These are phyloP conservation scores for Athetis lepigone DNA, from an alignment of 2,888 invertebrate species.

Conservation along the genomic window DNA sequence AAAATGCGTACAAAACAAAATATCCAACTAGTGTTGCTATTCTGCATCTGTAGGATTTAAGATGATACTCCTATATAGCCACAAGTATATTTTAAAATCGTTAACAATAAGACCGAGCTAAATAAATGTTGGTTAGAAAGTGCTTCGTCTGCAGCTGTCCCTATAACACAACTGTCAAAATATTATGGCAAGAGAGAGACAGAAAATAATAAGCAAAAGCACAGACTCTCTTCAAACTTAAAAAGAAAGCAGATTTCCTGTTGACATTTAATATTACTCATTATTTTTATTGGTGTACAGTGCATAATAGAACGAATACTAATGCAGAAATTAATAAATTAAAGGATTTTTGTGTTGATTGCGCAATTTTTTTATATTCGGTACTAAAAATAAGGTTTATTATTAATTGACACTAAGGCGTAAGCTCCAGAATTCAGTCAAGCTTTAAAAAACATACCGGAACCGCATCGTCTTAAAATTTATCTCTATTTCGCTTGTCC, in stretches of 20 bases:
- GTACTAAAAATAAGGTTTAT: neutral
- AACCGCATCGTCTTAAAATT: conserved; percentile 62
- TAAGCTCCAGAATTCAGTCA: conserved; percentile 51
- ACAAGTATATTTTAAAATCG: neutral
- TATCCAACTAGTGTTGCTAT: neutral
- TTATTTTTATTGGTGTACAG: neutral
- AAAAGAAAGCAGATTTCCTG: neutral
- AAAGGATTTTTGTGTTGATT: neutral
- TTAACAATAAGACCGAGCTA: too few relatives aligned
- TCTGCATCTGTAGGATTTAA: neutral
- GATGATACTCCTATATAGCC: neutral
- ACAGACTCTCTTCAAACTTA: neutral
- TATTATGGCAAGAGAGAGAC: neutral
- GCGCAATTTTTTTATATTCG: neutral
- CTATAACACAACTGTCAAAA: too few relatives aligned
- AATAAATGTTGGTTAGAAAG: too few relatives aligned
- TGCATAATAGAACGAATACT: neutral
- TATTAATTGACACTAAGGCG: neutral
- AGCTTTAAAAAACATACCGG: conserved; percentile 36
- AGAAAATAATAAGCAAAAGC: neutral
- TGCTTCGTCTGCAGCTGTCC: too few relatives aligned
- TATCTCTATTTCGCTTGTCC: conserved; percentile 63
- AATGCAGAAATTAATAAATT: neutral
- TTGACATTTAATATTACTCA: neutral
- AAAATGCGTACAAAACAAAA: conserved; percentile 15